Base-by-base conservation (phyloP, 2,797 vertebrate genomes). In the Periophthalmus magnuspinnatus region DNA sequence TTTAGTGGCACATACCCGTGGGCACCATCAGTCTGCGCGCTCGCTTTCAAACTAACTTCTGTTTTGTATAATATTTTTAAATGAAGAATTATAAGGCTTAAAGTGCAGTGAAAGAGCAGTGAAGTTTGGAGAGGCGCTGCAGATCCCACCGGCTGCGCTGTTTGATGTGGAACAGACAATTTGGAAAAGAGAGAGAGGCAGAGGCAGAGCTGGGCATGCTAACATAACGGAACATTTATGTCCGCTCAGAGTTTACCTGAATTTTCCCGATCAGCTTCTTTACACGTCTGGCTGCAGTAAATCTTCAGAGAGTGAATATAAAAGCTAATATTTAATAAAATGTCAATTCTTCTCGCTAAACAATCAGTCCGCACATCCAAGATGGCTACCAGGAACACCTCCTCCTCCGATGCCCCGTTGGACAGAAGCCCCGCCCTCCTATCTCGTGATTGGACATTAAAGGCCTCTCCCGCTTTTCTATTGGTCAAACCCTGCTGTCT, bases 381-480 rank as follows among this genome's bases (percentile, higher is more conserved):
- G 91, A 94, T 94, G 93, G 93, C 93, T 80, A 79, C 93, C 91
- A 92, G 92, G 91, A 93, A 93, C 93, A 89, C 92, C 93, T 92
- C 91, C 93, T 93, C 90, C 91, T 85, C 86, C 76, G 85, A 82
- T 86, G 88, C 81, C 80, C 86, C 76, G 88, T 68, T 86, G 80
- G 78, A 65, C 67, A 11, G 7, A 52, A 79, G 69, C 56, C 77
- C 91, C 91, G 89, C 93, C 93, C 17, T 28, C 2, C 59, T 19
- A 0, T 0, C 0, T 28, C 63, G 28, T 83, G 75, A 93, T 93
- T 94, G 91, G 92, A 0, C 32, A 2, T 0, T 0, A 0, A 17
- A 1, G 1, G 11, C 19, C 16, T 1, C 28, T 63, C 1, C 21
- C n/a, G 50, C 1, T 0, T 19, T 79, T 0, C 57, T 13, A 92